Evolutionary conservation across 2,113 vertebrate genomes (phyloP).

Genomic region (Ifrita kowaldi): DNA sequence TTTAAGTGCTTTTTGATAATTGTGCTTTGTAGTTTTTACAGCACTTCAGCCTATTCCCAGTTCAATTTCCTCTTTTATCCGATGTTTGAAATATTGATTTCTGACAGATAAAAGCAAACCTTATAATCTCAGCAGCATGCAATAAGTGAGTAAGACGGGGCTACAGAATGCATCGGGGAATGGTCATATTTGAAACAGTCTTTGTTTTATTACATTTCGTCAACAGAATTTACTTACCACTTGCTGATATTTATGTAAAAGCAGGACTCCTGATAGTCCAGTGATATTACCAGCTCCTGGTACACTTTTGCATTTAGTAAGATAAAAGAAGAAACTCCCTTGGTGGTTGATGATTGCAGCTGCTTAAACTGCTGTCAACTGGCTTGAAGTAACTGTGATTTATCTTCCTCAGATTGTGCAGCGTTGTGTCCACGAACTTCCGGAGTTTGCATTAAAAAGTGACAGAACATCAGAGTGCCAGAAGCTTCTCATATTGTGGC

Average conservation of each 20-base stretch:
- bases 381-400: constrained; percentile 97
- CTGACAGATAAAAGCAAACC: constrained; percentile 99
- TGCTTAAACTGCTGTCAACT: constrained; percentile 97
- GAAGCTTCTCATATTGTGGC: neutral
- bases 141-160: constrained; percentile 83
- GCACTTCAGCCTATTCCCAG: constrained; percentile 99
- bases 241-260: constrained; percentile 94
- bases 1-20: constrained; percentile 99
- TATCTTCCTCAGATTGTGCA: constrained; percentile 91
- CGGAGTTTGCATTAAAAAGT: constrained; percentile 70
- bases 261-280: constrained; percentile 77
- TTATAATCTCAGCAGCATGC: constrained; percentile 96
- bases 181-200: constrained; percentile 83
- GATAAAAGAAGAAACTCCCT: constrained; percentile 88
- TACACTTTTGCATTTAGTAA: constrained; percentile 89
- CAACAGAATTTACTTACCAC: constrained; percentile 97
- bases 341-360: constrained; percentile 90
- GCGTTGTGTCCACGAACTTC: constrained; percentile 81
- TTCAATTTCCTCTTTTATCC: constrained; percentile 99
- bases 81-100: constrained; percentile 99
- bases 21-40: constrained; percentile 99
- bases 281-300: constrained; percentile 85
- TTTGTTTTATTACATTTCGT: constrained; percentile 97
- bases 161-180: constrained; percentile 84
- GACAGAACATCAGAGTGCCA: constrained; percentile 58